These are phyloP conservation scores for Ctena decussata DNA, from an alignment of 2,888 invertebrate genomes.

Conservation along the genomic window DNA sequence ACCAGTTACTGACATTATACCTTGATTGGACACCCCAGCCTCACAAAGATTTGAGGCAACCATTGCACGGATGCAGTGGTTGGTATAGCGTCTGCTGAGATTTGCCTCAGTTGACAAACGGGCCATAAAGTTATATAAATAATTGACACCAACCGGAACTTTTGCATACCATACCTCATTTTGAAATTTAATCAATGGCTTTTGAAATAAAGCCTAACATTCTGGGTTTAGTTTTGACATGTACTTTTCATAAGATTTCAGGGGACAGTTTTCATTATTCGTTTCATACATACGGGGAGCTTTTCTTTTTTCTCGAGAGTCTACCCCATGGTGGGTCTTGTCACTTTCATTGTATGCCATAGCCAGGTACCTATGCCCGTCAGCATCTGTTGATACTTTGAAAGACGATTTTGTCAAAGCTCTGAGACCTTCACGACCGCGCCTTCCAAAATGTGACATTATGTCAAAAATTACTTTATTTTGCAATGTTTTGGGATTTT, in stretches of 20 bases:
- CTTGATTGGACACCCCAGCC: constrained; percentile 32
- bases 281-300: constrained; percentile 55
- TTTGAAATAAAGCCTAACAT: constrained; percentile 53
- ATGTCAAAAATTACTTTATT: constrained; percentile 43
- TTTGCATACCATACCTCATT: constrained; percentile 48
- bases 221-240: constrained; percentile 55
- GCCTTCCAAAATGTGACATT: constrained; percentile 43
- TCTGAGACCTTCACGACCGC: constrained; percentile 30
- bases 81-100: constrained; percentile 56
- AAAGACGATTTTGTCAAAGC: neutral
- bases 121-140: constrained; percentile 57
- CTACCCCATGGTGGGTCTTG: constrained; percentile 26
- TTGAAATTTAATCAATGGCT: constrained; percentile 36
- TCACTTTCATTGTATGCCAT: constrained; percentile 42
- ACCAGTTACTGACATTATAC: constrained; percentile 39
- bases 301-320: constrained; percentile 14
- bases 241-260: constrained; percentile 52
- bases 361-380: neutral
- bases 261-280: constrained; percentile 46
- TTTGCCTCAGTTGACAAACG: constrained; percentile 48
- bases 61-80: constrained; percentile 55
- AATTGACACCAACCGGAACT: constrained; percentile 55
- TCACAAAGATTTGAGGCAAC: constrained; percentile 41
- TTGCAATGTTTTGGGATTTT: constrained; percentile 26
- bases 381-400: neutral